Conservation (phyloP, 2,797 vertebrate species). For the Phrynocephalus guinanensis region DNA sequence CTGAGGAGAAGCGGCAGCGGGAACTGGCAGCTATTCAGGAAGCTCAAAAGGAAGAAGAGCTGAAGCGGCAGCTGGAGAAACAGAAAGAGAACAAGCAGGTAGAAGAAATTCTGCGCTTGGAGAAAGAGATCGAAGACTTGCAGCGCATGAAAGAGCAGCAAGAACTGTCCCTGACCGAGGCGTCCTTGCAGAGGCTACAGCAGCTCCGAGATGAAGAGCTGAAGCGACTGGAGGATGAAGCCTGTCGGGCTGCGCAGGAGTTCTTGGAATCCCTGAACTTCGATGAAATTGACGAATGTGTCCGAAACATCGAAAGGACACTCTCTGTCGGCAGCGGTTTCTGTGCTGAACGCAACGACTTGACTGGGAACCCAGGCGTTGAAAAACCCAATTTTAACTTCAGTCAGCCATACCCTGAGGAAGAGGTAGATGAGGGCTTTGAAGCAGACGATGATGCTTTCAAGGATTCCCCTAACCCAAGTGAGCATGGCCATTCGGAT, state of each 20-base stretch:
- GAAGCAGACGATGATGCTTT: slow-evolving; percentile 93
- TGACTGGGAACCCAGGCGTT: slow-evolving; percentile 54
- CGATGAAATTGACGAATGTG: slow-evolving; percentile 96
- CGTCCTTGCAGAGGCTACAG: slow-evolving; percentile 89
- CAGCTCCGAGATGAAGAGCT: slow-evolving; percentile 91
- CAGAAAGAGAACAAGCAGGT: slow-evolving; percentile 91
- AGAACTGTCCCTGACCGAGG: slow-evolving; percentile 91
- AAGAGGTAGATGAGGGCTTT: slow-evolving; percentile 96
- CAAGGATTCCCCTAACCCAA: slow-evolving; percentile 96
- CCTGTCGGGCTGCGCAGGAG: slow-evolving; percentile 93
- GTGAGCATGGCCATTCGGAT: slow-evolving; percentile 94
- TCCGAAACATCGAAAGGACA: slow-evolving; percentile 92
- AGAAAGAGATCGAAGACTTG: slow-evolving; percentile 92
- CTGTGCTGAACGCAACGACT: slow-evolving; percentile 59
- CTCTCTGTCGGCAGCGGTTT: slow-evolving; percentile 75
- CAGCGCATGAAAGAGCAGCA: slow-evolving; percentile 93
- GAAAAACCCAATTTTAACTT: slow-evolving; percentile 80
- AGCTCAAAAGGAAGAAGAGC: slow-evolving; percentile 69
- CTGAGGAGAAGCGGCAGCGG: slow-evolving; percentile 78
- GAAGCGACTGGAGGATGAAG: slow-evolving; percentile 90
- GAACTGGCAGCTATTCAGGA: slow-evolving; percentile 74
- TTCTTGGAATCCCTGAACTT: slow-evolving; percentile 97
- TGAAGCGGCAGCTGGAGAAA: slow-evolving; percentile 76
- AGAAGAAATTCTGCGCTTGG: slow-evolving; percentile 94
- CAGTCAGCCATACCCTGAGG: slow-evolving; percentile 85